Evolutionary conservation across 1,140 invertebrate genomes (phyloP), one percentile per base, ranked within the genome.

Genomic region (Daktulosphaira vitifoliae): DNA sequence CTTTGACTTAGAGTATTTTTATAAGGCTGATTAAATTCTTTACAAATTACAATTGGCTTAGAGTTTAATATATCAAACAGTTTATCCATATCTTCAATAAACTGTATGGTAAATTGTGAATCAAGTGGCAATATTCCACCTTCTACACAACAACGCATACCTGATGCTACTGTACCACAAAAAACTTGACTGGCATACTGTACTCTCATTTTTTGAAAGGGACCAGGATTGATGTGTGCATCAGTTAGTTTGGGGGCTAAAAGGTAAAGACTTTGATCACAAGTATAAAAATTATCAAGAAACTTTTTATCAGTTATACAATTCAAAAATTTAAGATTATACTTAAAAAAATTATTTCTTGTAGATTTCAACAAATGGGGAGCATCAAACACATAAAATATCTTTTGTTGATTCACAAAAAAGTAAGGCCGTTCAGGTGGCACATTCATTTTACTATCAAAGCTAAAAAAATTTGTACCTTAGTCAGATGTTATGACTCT

Each of bases 61-160:
- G 50, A 52, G 29, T 53, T 53, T 37, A 53, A 53, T 5, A 38
- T 53, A 4, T 53, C 51, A 38, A 53, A 53, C 16, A 39, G 2
- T 38, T 53, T 53, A 38, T 23, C 13, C 33, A 53, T 53, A 22
- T 53, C 37, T 22, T 38, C 1, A 5, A 53, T 20, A n/a, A 53
- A 53, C 1, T 53, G 4, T 37, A 38, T 53, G 1, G 33, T 53
- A 23, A 6, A 3, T 15, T 13, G 5, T 5, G 51, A 37, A 18
- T 2, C 2, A 13, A 13, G 1, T 2, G 29, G 18, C 37, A 53
- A 38, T 11, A 13, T 13, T 6, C 13, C 9, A 4, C 11, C 13
- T 15, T 3, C 8, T 38, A 38, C 20, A 11, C 13, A 22, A 16
- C 8, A 13, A 3, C 6, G 2, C 51, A 53, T 53, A 3, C 50